A percentile compares a stretch with the other conserved stretches of the same genome.
These are phyloP conservation scores for Norana najaformis DNA, from an alignment of 2,888 invertebrate species.

Conservation along the genomic window DNA sequence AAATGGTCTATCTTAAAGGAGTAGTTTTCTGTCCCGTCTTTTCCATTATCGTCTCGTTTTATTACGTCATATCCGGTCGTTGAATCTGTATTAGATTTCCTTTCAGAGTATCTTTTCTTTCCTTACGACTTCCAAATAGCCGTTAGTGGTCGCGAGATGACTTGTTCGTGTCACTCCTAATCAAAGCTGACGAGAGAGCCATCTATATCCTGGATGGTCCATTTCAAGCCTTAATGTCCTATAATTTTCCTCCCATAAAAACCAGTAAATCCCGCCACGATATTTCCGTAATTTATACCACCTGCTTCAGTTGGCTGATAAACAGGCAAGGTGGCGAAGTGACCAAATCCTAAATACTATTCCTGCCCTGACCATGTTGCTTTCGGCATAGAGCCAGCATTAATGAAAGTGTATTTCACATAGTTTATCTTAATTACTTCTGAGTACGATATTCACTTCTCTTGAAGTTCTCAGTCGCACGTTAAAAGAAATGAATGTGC, in stretches of 20 bases:
- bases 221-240: conserved; percentile 13
- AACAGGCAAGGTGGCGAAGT: background rate
- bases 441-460: background rate
- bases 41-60: background rate
- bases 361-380: background rate
- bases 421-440: background rate
- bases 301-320: background rate
- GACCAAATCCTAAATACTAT: background rate
- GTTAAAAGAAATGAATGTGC: background rate
- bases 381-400: background rate
- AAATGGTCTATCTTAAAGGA: background rate
- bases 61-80: background rate
- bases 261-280: background rate
- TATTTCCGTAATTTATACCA: too few species aligned
- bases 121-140: background rate
- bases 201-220: background rate
- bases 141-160: background rate
- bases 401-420: background rate
- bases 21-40: background rate
- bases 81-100: background rate
- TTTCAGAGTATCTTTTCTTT: background rate
- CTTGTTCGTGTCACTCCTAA: background rate
- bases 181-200: background rate
- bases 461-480: background rate
- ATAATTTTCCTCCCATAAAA: background rate